These are phyloP conservation scores for Helogale parvula DNA, from an alignment of 2,113 vertebrate genomes.

Conservation along the genomic window DNA sequence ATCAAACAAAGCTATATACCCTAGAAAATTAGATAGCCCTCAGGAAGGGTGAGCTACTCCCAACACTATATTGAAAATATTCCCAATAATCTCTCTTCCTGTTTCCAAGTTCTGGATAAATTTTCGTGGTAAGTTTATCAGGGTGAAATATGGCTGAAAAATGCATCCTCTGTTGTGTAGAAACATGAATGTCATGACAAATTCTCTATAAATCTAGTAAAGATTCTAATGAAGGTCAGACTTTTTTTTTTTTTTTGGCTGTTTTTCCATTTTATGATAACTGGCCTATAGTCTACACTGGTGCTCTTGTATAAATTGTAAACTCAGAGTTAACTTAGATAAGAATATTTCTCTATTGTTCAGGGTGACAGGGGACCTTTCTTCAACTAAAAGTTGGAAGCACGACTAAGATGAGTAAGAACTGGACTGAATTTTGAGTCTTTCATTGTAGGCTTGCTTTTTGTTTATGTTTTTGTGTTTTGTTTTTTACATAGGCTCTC, in stretches of 20 bases:
- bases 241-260: not conserved
- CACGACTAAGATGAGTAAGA: not conserved
- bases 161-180: not conserved
- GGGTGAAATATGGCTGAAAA: not conserved
- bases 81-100: not conserved
- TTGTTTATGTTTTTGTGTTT: not conserved
- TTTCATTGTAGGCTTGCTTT: not conserved
- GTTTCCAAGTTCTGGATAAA: not conserved
- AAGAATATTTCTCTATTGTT: not conserved
- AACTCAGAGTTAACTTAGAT: not conserved
- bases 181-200: not conserved
- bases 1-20: not conserved
- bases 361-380: not conserved
- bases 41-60: not conserved
- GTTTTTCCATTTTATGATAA: not conserved
- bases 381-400: not conserved
- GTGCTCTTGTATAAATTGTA: not conserved
- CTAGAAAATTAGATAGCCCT: not conserved
- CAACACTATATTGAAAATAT: not conserved
- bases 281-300: not conserved
- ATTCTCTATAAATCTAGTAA: not conserved
- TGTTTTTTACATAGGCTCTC: not conserved
- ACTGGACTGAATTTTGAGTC: not conserved
- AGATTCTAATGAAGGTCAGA: not conserved
- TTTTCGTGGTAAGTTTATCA: not conserved